Conservation (phyloP, 2,797 vertebrate genomes). For the Smutsia gigantea region DNA sequence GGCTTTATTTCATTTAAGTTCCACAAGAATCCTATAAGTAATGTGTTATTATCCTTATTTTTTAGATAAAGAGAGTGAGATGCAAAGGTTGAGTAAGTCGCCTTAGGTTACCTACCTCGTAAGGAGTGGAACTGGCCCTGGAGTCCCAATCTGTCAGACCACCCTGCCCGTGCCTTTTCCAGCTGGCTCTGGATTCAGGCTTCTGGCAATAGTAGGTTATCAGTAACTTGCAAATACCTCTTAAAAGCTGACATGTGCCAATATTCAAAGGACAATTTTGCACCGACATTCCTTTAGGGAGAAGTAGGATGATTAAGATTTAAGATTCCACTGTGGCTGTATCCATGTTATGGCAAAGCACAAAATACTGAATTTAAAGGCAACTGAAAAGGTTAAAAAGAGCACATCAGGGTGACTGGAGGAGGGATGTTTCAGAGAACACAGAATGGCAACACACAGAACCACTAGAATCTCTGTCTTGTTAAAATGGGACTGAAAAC, state of each 20-base stretch:
- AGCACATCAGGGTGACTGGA: not conserved
- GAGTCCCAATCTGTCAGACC: not conserved
- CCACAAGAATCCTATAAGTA: not conserved
- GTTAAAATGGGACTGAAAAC: not conserved
- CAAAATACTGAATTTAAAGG: not conserved
- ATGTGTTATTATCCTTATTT: not conserved
- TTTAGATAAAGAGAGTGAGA: slow-evolving; percentile 40
- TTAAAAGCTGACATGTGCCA: not conserved
- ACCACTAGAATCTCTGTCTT: not conserved
- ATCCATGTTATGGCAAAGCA: not conserved
- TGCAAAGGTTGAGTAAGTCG: not conserved
- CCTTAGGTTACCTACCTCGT: not conserved
- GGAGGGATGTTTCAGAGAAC: not conserved
- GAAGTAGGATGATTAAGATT: not conserved
- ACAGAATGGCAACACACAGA: not conserved
- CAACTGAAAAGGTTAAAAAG: not conserved
- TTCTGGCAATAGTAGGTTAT: not conserved
- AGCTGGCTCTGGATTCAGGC: not conserved
- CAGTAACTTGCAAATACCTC: not conserved
- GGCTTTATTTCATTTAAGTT: not conserved
- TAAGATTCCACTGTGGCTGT: not conserved
- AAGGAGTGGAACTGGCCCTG: not conserved
- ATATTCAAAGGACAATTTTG: not conserved
- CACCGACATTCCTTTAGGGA: not conserved
- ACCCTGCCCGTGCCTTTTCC: not conserved